Percentiles rank a stretch among this genome's conserved stretches.
Evolutionary conservation across 1,140 invertebrate genomes (phyloP).

Genomic region (Pseudoatta argentina): DNA sequence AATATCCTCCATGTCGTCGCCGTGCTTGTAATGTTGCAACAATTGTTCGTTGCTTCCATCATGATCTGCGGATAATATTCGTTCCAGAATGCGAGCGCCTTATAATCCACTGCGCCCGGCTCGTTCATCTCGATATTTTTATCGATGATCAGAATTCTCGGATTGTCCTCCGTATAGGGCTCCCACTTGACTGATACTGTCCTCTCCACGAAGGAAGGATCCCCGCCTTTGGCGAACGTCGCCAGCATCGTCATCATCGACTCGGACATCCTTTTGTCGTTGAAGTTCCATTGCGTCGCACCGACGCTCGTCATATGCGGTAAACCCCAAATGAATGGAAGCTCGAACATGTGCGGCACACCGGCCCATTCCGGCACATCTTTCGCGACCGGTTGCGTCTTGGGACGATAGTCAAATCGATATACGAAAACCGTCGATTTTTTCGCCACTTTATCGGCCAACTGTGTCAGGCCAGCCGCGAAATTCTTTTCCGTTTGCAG

Average conservation of each 20-base stretch:
- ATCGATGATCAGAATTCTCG: constrained; percentile 90
- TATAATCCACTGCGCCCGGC: constrained; percentile 89
- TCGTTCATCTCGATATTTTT: constrained; percentile 91
- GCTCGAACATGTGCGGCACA: constrained; percentile 92
- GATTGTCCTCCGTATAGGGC: constrained; percentile 88
- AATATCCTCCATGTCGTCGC: constrained; percentile 46
- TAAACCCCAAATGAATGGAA: constrained; percentile 92
- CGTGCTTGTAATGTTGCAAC: constrained; percentile 88
- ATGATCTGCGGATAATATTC: constrained; percentile 92
- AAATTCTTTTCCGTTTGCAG: constrained; percentile 92
- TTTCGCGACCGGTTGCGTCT: constrained; percentile 88
- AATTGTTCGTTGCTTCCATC: constrained; percentile 89
- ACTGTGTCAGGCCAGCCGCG: constrained; percentile 89
- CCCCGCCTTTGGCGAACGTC: constrained; percentile 90
- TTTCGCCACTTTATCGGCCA: constrained; percentile 89
- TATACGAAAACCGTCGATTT: constrained; percentile 89
- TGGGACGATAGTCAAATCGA: constrained; percentile 91
- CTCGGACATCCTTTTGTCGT: constrained; percentile 92
- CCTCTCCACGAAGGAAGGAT: constrained; percentile 88
- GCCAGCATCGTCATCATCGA: constrained; percentile 92
- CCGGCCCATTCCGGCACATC: constrained; percentile 91
- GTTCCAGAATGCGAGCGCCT: constrained; percentile 93
- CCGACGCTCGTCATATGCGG: constrained; percentile 86
- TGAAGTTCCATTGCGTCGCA: constrained; percentile 89
- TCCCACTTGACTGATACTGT: constrained; percentile 89